Evolutionary conservation across 2,797 vertebrate species (phyloP).

Genomic region (Rallus crepitans): DNA sequence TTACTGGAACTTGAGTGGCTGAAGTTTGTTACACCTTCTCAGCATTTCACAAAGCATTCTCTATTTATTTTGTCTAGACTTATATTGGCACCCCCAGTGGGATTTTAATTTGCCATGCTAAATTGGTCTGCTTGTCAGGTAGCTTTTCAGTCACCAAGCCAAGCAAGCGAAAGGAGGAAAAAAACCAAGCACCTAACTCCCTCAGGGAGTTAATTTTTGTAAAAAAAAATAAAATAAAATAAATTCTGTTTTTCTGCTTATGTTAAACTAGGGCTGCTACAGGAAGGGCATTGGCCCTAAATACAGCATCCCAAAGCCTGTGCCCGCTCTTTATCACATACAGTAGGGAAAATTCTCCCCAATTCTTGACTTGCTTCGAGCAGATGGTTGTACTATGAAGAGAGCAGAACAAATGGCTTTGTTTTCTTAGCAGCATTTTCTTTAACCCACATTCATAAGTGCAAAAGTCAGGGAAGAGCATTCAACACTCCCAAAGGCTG

Average conservation of each 20-base stretch:
- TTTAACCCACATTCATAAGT: neutral
- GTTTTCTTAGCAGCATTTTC: neutral
- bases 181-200: neutral
- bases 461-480: neutral
- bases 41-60: neutral
- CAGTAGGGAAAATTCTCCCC: neutral
- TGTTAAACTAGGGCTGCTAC: neutral
- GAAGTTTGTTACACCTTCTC: neutral
- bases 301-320: neutral
- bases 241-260: neutral
- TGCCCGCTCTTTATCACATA: neutral
- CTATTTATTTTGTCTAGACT: neutral
- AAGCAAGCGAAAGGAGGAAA: neutral
- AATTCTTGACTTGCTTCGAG: neutral
- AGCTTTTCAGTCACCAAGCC: neutral
- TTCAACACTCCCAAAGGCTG: neutral
- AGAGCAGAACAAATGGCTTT: neutral
- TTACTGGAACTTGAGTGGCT: neutral
- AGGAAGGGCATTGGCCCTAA: neutral
- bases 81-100: neutral
- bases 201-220: too few species aligned
- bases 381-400: conserved; percentile 3
- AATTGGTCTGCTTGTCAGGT: neutral
- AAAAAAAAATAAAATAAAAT: neutral
- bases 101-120: neutral